These are phyloP conservation scores for Eurois occulta DNA, from an alignment of 2,888 invertebrate species.

Conservation along the genomic window DNA sequence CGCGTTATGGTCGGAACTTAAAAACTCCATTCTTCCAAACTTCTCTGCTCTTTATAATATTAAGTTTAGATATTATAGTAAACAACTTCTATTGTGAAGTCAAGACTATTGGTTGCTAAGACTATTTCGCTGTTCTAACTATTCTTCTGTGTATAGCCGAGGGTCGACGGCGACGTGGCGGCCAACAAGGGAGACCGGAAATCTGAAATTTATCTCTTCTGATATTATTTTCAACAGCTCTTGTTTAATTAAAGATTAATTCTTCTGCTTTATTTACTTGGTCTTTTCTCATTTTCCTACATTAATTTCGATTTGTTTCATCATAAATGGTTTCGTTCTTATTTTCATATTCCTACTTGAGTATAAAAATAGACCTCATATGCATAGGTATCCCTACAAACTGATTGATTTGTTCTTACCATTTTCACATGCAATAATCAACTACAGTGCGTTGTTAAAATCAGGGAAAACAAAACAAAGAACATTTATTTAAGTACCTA, in stretches of 20 bases:
- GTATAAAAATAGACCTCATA: no score
- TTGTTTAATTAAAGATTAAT: slow-evolving; percentile 37
- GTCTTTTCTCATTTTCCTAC: background rate
- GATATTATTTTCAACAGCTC: background rate
- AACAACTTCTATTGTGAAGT: background rate
- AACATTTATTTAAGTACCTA: background rate
- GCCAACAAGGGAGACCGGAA: background rate
- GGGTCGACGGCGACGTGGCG: background rate
- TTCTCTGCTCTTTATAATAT: background rate
- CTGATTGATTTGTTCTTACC: background rate
- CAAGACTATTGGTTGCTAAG: background rate
- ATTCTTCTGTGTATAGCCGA: slow-evolving; percentile 40
- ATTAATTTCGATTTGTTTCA: background rate
- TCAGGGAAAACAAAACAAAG: background rate
- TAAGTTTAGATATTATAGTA: background rate
- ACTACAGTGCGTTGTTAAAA: background rate
- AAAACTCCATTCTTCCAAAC: background rate
- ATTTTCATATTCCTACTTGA: background rate
- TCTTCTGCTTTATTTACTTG: background rate
- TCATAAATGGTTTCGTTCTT: background rate
- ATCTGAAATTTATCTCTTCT: slow-evolving; percentile 9
- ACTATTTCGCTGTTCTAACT: slow-evolving; percentile 11
- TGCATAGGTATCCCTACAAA: background rate
- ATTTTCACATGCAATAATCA: background rate
- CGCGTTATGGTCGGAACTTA: background rate